Percentiles rank a stretch among this genome's conserved stretches.
phyloP scores from a whole-genome alignment of 2,113 vertebrate species.

The Corythornis cristatus region DNA sequence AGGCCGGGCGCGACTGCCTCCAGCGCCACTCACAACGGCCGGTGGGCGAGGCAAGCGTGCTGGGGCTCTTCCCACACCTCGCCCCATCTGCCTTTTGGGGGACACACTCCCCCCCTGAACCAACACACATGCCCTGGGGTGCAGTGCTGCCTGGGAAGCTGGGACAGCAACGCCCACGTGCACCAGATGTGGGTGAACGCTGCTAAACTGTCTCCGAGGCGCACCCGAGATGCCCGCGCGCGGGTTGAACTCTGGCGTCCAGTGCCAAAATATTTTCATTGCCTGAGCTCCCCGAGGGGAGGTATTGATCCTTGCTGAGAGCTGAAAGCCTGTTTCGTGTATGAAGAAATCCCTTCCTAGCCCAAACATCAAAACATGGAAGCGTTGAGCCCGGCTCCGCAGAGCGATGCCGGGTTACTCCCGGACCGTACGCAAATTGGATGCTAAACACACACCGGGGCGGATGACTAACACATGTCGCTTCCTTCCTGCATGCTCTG shows the following conservation, averaged over 20 bases:
- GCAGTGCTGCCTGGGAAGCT: fast-evolving
- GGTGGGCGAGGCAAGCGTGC: background rate
- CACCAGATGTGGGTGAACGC: background rate
- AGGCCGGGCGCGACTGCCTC: background rate
- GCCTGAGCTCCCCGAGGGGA: background rate
- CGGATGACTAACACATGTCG: slow-evolving; percentile 74
- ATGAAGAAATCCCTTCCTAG: slow-evolving; percentile 54
- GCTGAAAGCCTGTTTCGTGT: slow-evolving; percentile 36
- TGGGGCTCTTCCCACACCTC: background rate
- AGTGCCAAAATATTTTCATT: slow-evolving; percentile 48
- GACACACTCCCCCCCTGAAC: fast-evolving
- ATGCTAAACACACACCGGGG: slow-evolving; percentile 49
- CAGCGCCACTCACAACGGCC: background rate
- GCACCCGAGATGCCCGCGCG: fast-evolving
- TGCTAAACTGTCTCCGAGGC: background rate
- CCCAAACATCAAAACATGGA: slow-evolving; percentile 52
- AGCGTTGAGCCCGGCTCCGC: slow-evolving; percentile 11
- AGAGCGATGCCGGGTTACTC: slow-evolving; percentile 29
- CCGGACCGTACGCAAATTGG: slow-evolving; percentile 51
- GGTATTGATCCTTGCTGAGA: background rate
- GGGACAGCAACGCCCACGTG: fast-evolving
- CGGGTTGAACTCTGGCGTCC: background rate
- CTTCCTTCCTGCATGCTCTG: slow-evolving; percentile 74
- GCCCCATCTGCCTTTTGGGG: background rate
- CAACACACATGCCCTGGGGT: fast-evolving